Evolutionary conservation across 1,140 invertebrate genomes (phyloP), one percentile per base, ranked within the genome.

Genomic region (Heliconius melpomene): DNA sequence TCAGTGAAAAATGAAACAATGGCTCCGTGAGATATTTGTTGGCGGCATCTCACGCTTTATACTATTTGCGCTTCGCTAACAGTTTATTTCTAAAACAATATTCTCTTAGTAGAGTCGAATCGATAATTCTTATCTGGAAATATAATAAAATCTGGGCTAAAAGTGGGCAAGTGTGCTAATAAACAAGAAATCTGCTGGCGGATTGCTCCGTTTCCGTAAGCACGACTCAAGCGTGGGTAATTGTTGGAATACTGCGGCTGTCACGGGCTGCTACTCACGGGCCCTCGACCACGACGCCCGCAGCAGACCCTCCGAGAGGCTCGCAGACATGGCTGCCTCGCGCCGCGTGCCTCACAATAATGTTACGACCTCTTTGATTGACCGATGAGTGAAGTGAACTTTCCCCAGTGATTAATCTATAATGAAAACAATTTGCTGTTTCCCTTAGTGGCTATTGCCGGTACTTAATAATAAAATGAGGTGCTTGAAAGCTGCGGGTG

Each of bases 401-500:
- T 88, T 91, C 86, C 72, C 79, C 72, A 70, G 71, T 82, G 60
- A 60, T 71, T 75, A 77, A 78, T 75, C 70, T 38, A 74, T 72
- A 71, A 79, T 82, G 78, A 66, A 50, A 73, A 74, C 54, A 71
- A 74, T 75, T 74, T 75, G 60, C 78, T 11, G 32, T 80, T 71
- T 81, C 57, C 71, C 77, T 72, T 75, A 84, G 83, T 86, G 87
- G 80, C 78, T 80, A 79, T 82, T 87, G 83, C 85, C 80, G 79
- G 78, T 85, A 85, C 82, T 88, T 88, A 88, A 84, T 90, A 29
- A 66, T 66, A 90, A 88, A 90, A 94, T 94, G 92, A 91, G 92
- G 90, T 94, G 92, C 83, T 90, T 94, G 86, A 92, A 90, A 90
- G 87, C 89, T 79, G 92, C 92, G 75, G 91, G 92, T 89, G 91